Evolutionary conservation across 2,113 vertebrate species (phyloP).

Genomic region (Leucoraja erinaceus): DNA sequence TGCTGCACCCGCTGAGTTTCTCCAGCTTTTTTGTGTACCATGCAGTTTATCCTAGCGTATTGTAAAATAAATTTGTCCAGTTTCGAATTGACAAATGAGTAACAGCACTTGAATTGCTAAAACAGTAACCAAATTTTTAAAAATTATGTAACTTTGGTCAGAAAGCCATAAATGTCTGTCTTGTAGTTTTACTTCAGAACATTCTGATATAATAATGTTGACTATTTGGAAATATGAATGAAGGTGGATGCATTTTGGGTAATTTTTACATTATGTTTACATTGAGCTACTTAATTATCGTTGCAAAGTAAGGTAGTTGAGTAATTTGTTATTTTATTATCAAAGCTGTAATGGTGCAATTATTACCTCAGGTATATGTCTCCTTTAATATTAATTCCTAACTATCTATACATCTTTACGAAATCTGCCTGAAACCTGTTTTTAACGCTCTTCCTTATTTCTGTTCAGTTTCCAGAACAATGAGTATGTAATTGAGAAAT

Average conservation of each 20-base stretch:
- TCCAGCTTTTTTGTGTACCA: too few relatives aligned
- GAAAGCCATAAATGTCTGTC: background rate
- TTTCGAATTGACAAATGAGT: background rate
- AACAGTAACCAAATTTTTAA: too few relatives aligned
- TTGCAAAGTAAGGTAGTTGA: background rate
- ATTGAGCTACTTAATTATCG: background rate
- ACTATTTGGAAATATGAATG: background rate
- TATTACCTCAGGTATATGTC: background rate
- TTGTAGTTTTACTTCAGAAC: background rate
- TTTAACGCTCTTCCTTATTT: background rate
- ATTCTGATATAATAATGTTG: background rate
- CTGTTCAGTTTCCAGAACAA: background rate
- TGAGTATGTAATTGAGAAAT: background rate
- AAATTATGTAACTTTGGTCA: background rate
- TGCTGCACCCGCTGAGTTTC: too few relatives aligned
- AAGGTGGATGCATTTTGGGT: background rate
- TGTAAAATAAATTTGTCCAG: background rate
- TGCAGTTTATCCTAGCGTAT: background rate
- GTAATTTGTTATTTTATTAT: background rate
- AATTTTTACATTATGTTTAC: background rate
- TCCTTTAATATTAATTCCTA: background rate
- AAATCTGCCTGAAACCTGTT: background rate
- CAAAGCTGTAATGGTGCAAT: background rate
- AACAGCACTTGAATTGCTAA: background rate
- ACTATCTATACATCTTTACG: background rate